phyloP scores from a whole-genome alignment of 2,797 vertebrate species.

The Trematomus bernacchii region DNA sequence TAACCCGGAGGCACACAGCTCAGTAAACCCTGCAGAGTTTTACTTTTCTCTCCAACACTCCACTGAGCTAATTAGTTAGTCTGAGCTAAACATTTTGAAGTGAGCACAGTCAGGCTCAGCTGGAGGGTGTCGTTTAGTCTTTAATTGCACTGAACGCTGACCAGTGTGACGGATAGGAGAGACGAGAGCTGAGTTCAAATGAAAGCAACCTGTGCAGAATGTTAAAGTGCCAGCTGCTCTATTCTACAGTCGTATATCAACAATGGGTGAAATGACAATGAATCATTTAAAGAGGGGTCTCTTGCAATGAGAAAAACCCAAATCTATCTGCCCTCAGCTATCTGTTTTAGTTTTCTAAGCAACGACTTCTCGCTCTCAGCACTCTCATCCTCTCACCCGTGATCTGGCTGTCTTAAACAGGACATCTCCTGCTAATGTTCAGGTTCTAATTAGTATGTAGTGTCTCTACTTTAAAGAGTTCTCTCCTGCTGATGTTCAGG shows the following conservation, averaged over 20 bases:
- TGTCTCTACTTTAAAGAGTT: no score
- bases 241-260: not conserved
- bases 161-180: not conserved
- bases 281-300: no score
- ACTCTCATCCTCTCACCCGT: no score
- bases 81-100: slow-evolving; percentile 1
- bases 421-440: no score
- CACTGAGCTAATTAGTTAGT: slow-evolving; percentile 32
- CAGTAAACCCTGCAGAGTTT: not conserved
- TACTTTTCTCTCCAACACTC: slow-evolving; percentile 1
- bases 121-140: slow-evolving; percentile 28
- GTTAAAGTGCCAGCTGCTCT: not conserved
- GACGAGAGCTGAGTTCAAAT: slow-evolving; percentile 17
- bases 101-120: slow-evolving; percentile 1
- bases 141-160: slow-evolving; percentile 36
- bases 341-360: not conserved
- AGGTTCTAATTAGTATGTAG: no score
- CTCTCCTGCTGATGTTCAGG: no score
- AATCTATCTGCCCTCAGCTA: not conserved
- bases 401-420: no score
- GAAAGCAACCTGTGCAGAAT: slow-evolving; percentile 32
- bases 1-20: not conserved
- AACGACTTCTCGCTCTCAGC: not conserved
- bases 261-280: not conserved
- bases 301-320: not conserved